phyloP scores from a whole-genome alignment of 2,888 invertebrate species.

The Didymodactylos carnosus region DNA sequence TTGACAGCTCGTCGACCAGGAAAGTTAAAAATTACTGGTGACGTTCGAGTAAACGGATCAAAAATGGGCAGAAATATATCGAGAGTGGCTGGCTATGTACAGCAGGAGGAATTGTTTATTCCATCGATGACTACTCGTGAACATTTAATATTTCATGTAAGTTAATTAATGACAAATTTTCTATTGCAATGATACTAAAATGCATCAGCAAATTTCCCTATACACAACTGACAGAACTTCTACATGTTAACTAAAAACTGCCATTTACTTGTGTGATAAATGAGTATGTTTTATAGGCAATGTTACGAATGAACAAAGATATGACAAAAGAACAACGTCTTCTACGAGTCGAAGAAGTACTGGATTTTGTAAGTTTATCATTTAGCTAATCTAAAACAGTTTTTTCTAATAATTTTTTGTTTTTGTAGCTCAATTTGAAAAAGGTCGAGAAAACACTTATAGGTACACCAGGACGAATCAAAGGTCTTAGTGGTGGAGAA shows the following conservation, averaged over 20 bases:
- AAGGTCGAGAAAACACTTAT: slow-evolving; percentile 78
- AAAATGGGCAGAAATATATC: slow-evolving; percentile 18
- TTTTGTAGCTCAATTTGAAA: slow-evolving; percentile 51
- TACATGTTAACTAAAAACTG: not conserved
- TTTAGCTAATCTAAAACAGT: not conserved
- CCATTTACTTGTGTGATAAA: too few relatives aligned
- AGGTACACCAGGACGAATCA: slow-evolving; percentile 53
- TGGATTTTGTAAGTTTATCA: slow-evolving; percentile 23
- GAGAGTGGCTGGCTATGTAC: slow-evolving; percentile 60
- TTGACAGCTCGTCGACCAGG: slow-evolving; percentile 56
- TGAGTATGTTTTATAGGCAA: slow-evolving; percentile 17
- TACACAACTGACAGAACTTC: too few relatives aligned
- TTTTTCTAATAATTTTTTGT: not conserved
- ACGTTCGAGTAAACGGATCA: slow-evolving; percentile 47
- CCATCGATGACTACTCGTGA: slow-evolving; percentile 38
- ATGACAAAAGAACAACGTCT: slow-evolving; percentile 19
- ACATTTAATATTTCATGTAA: slow-evolving; percentile 13
- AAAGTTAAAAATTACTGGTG: slow-evolving; percentile 25
- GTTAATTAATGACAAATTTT: not conserved
- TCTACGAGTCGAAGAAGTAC: slow-evolving; percentile 25
- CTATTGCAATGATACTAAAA: too few relatives aligned
- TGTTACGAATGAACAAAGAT: slow-evolving; percentile 24
- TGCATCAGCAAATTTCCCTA: too few relatives aligned
- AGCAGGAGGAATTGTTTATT: slow-evolving; percentile 78
- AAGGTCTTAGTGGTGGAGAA: slow-evolving; percentile 87